phyloP scores from a whole-genome alignment of 2,113 vertebrate genomes.

The Erythrolamprus reginae region DNA sequence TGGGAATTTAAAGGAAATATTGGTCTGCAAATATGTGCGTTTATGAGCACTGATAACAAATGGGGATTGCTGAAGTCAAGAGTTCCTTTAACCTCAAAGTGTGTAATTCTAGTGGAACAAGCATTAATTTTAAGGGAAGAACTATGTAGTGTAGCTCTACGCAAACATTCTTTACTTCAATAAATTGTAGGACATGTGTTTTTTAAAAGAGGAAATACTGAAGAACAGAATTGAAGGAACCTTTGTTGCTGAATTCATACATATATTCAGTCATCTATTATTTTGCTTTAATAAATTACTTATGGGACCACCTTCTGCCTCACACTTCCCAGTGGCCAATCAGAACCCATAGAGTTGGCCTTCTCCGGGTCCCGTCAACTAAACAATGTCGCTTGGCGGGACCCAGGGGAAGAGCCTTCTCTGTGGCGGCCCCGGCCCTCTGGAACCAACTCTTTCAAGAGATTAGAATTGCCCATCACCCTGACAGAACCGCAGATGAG shows the following conservation, averaged over 20 bases:
- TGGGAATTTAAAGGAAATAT: slow-evolving; percentile 33
- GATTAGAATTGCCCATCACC: no score
- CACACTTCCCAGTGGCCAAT: no score
- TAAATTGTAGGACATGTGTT: fast-evolving
- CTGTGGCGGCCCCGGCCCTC: no score
- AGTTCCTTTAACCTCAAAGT: slow-evolving; percentile 1
- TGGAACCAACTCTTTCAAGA: no score
- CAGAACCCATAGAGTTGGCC: no score
- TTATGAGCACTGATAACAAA: slow-evolving; percentile 22
- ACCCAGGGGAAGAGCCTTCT: no score
- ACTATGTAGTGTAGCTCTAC: background rate
- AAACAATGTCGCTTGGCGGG: no score
- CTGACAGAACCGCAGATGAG: no score
- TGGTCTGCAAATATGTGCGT: background rate
- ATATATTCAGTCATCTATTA: background rate
- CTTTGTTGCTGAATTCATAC: background rate
- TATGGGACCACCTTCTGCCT: no score
- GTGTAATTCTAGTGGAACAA: background rate
- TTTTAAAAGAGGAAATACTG: background rate
- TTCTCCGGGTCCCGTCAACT: no score
- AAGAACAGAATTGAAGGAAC: fast-evolving
- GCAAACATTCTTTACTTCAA: fast-evolving
- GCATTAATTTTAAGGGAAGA: background rate
- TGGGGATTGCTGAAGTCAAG: slow-evolving; percentile 19
- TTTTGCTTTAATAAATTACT: background rate